Conservation (phyloP, 2,888 invertebrate species). For the Dasysyrphus albostriatus region DNA sequence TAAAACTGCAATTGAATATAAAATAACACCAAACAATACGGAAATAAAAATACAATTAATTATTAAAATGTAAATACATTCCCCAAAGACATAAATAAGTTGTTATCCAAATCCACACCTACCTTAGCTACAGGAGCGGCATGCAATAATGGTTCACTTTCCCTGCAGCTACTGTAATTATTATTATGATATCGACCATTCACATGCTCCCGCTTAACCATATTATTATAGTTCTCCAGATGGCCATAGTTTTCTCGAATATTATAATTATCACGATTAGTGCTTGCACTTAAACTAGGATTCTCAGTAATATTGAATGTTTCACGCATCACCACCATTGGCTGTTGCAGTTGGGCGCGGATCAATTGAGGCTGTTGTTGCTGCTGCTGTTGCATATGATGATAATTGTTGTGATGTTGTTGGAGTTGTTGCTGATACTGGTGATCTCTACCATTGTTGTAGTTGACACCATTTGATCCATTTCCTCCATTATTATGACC, state of each 20-base stretch:
- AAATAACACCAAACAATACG: not conserved
- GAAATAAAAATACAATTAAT: not conserved
- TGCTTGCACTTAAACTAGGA: conserved; percentile 79
- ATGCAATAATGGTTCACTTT: conserved; percentile 84
- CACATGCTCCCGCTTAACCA: conserved; percentile 76
- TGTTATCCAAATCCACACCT: conserved; percentile 76
- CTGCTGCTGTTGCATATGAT: conserved; percentile 54
- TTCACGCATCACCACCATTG: conserved; percentile 85
- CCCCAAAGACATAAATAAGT: not conserved
- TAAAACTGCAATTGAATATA: not conserved
- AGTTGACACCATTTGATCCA: conserved; percentile 72
- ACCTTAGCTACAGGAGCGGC: conserved; percentile 83
- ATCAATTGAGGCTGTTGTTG: conserved; percentile 64
- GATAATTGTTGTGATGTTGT: conserved; percentile 57
- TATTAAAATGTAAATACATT: conserved; percentile 3
- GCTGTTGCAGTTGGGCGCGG: conserved; percentile 79
- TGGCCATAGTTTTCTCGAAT: conserved; percentile 79
- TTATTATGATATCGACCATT: conserved; percentile 79
- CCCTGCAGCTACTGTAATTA: conserved; percentile 82
- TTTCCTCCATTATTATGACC: conserved; percentile 78
- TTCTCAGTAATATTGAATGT: conserved; percentile 84
- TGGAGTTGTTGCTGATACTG: conserved; percentile 73
- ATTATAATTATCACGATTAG: conserved; percentile 80
- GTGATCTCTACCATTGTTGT: conserved; percentile 68
- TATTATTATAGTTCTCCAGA: conserved; percentile 80